Base-by-base conservation (phyloP, 2,113 vertebrate genomes). In the Thunnus maccoyii region DNA sequence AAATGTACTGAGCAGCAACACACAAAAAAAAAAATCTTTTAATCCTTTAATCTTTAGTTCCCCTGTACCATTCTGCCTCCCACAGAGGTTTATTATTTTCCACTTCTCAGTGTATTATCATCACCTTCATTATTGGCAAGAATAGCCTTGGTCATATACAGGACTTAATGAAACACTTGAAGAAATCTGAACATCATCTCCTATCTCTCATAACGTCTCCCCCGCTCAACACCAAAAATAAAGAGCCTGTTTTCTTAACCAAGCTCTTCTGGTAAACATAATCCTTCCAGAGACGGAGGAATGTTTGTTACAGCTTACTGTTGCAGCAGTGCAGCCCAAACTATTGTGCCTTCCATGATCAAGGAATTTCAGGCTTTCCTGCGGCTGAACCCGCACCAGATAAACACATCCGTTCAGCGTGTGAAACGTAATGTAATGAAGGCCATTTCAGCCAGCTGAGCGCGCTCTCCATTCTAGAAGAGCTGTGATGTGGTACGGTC, bases 11-110 rank as follows among this genome's bases (percentile, higher is more conserved):
- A 80, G 44, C 51, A 64, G n/a, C 69, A 70, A 46, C 47, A 46
- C 36, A 46, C 47, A 46, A 30, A n/a, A 52, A 71, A 72, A 46
- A 56, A 76, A 75, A 77, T 58, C 18, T 46, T 63, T 25, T 55
- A 79, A 72, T 83, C 61, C 41, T 85, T 75, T 76, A 84, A 84
- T 86, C 81, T 76, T 48, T 41, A 60, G 69, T 47, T 66, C 18
- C 5, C 48, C 54, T 74, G 22, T 63, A 58, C 70, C 9, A 2
- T 60, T 70, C 72, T 13, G 22, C 62, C 70, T 78, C 69, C 55
- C 13, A 14, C 36, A 76, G 71, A 75, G 68, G 55, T 72, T 83
- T 72, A 82, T 72, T 85, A 84, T 86, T 82, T 87, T 72, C 65
- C 72, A 60, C 41, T 62, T 87, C 76, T 71, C 18, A 9, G 22